phyloP scores from a whole-genome alignment of 1,140 invertebrate species.

The Leptinotarsa defecta region DNA sequence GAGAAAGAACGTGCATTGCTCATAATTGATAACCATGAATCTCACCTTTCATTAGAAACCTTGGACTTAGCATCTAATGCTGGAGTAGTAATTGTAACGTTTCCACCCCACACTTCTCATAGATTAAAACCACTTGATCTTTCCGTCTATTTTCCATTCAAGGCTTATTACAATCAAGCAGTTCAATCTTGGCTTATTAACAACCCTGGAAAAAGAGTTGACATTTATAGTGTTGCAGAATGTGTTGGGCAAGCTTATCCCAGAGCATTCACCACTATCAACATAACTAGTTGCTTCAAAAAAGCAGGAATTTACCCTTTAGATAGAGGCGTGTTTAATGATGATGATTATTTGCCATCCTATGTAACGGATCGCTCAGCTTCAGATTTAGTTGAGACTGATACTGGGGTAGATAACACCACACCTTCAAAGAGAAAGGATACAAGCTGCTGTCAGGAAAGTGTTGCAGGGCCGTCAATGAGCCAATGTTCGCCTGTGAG shows the following conservation, averaged over 20 bases:
- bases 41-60: slow-evolving; percentile 1
- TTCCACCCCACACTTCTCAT: slow-evolving; percentile 9
- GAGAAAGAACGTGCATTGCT: slow-evolving; percentile 15
- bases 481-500: not conserved
- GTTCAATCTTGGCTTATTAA: slow-evolving; percentile 4
- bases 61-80: slow-evolving; percentile 12
- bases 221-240: slow-evolving; percentile 7
- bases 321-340: not conserved
- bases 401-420: not conserved
- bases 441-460: not conserved
- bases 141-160: not conserved
- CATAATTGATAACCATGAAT: slow-evolving; percentile 20
- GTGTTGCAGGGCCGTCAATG: not conserved
- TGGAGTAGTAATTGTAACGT: slow-evolving; percentile 26
- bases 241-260: not conserved
- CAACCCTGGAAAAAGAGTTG: slow-evolving; percentile 4
- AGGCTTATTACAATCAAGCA: not conserved
- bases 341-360: slow-evolving; percentile 1
- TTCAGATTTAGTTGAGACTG: not conserved
- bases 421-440: not conserved
- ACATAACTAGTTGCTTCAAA: not conserved
- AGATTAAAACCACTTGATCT: slow-evolving; percentile 1
- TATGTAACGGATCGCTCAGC: not conserved
- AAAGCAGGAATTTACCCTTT: slow-evolving; percentile 7
- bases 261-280: not conserved